These are phyloP conservation scores for Plecotus auritus DNA, from an alignment of 2,113 vertebrate species.

Conservation along the genomic window DNA sequence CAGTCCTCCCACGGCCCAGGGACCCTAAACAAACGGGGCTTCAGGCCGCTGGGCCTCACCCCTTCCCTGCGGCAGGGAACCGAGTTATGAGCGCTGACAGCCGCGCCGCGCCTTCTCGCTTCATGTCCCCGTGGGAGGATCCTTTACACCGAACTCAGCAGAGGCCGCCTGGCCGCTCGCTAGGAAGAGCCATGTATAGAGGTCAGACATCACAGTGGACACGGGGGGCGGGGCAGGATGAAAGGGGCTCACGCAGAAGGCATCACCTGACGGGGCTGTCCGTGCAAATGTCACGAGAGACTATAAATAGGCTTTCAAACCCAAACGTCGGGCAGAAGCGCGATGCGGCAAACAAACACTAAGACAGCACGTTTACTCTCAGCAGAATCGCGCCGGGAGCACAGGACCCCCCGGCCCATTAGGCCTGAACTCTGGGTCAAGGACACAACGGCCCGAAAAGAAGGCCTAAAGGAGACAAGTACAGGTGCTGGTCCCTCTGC, in stretches of 20 bases:
- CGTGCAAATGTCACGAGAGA: background rate
- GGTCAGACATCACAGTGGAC: background rate
- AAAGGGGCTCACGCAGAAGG: background rate
- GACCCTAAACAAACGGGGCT: background rate
- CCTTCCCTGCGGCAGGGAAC: background rate
- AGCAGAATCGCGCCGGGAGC: background rate
- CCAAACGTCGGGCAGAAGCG: background rate
- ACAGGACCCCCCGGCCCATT: background rate
- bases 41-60: background rate
- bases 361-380: background rate
- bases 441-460: background rate
- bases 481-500: background rate
- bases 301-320: slow-evolving; percentile 1
- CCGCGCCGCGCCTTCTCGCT: background rate
- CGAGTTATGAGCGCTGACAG: slow-evolving; percentile 31
- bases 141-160: background rate
- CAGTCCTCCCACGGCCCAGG: background rate
- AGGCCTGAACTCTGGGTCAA: background rate
- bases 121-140: background rate
- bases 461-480: background rate
- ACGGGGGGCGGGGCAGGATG: rapidly evolving
- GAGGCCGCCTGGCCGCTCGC: background rate
- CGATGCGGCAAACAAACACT: background rate
- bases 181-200: background rate
- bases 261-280: background rate